phyloP scores from a whole-genome alignment of 1,140 invertebrate genomes.

The Mesaphorura yosii region DNA sequence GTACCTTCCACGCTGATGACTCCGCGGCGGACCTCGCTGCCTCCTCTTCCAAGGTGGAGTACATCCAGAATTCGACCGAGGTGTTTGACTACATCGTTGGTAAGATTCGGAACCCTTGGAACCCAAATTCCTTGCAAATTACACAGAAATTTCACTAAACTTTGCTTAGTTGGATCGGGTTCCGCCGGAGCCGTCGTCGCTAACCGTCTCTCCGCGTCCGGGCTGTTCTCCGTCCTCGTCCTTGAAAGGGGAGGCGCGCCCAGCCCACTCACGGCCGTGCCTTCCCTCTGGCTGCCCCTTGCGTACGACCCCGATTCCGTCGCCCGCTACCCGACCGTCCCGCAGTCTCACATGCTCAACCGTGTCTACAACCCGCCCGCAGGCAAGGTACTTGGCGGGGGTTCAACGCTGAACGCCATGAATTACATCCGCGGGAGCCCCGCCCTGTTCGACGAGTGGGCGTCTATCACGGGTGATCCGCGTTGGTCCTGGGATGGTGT shows the following conservation, averaged over 20 bases:
- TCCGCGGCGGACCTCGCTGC: neutral
- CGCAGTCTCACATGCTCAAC: too few species aligned
- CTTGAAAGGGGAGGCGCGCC: slow-evolving; percentile 52
- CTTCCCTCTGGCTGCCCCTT: neutral
- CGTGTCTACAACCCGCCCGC: neutral
- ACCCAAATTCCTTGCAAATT: too few species aligned
- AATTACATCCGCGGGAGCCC: slow-evolving; percentile 51
- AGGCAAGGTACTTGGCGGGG: slow-evolving; percentile 45
- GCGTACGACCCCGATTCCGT: neutral
- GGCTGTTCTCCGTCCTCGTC: slow-evolving; percentile 45
- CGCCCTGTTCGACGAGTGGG: slow-evolving; percentile 53
- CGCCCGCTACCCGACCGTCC: neutral
- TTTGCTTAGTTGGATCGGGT: neutral
- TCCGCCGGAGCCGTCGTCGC: neutral
- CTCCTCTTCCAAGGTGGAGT: neutral
- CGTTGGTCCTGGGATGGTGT: slow-evolving; percentile 47
- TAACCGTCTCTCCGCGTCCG: neutral
- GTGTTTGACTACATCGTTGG: neutral
- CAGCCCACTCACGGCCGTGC: neutral
- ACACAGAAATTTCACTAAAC: too few species aligned
- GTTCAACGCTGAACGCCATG: slow-evolving; percentile 51
- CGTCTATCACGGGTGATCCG: slow-evolving; percentile 36
- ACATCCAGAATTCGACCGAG: neutral
- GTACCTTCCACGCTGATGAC: neutral
- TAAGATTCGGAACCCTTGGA: too few species aligned